Base-by-base conservation (phyloP, 2,888 invertebrate genomes). In the Portevinia maculata region DNA sequence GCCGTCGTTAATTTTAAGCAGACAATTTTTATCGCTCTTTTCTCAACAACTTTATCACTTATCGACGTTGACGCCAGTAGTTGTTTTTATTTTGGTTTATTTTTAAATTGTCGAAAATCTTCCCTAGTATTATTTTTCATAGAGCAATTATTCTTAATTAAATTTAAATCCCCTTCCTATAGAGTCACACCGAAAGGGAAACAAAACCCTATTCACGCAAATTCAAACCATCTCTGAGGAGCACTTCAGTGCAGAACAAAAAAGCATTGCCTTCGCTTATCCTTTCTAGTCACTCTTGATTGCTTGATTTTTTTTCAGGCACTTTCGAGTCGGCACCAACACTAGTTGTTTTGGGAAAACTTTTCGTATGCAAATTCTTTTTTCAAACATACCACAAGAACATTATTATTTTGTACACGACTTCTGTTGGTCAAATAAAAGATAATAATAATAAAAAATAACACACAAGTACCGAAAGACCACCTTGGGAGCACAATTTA, bases 291-390 rank as follows among this genome's bases (percentile, higher is more conserved):
- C 52, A 71, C 53, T 71, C 34, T 52, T 46, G 60, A 71, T 71
- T 62, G 60, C 44, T 19, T 53, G 2, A 15, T 17, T 34, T 52
- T 60, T 73, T 21, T 21, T 39, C n/a, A 28, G 41, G 19, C 48
- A 41, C 39, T 62, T 57, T 11, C 41, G 15, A 32, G 17, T 50
- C 39, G 37, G 5, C 37, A 7, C 24, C n/a, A 11, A 8, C 34
- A 57, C 55, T 34, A 44, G 17, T 8, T 41, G 13, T 17, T 39
- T 13, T 19, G n/a, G 8, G 11, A 57, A 32, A 30, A 71, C 64
- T 74, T 74, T 74, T n/a, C 15, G 44, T 52, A 81, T 81, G 79
- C 52, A 70, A 81, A 75, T 81, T 81, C 48, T 21, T 32, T 7
- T 44, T 19, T 17, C 48, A 30, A 53, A 65, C 46, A 37, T 13